Base-by-base conservation (phyloP, 2,113 vertebrate species). In the Trichechus manatus region DNA sequence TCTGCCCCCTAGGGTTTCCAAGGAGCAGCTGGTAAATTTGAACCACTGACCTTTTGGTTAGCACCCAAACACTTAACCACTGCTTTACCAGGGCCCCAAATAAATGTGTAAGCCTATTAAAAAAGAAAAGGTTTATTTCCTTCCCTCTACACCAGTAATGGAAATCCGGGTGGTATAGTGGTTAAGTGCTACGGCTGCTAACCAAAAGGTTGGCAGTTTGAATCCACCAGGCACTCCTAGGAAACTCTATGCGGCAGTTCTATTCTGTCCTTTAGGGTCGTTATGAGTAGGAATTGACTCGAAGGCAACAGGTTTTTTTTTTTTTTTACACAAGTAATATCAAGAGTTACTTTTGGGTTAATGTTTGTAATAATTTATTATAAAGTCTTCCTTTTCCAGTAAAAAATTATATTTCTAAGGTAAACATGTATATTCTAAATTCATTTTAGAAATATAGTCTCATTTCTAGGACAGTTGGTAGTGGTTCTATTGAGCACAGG, bases 351-450 rank as follows among this genome's bases (percentile, higher is more conserved):
- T 75, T 91, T 56, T 56, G 50, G n/a, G 36, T 80, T 59, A 80
- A 89, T 86, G 80, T 59, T 89, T 86, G 14, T 29, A 47, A n/a
- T 85, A 39, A 89, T 79, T 89, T 77, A 87, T 82, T 84, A 77
- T 75, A 53, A 94, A 84, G 14, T 8, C 19, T 91, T 79, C 20
- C 6, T 78, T 91, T 95, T 59, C 53, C 17, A 74, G 6, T 68
- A 66, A 85, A 56, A 64, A 80, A 61, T 63, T 44, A 4, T 23
- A 75, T 88, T 74, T 92, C 20, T 66, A 79, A 84, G 11, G 81
- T 89, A 85, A 80, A 31, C 6, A 44, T 68, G 3, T 75, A 75
- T 59, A 81, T 89, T 80, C 63, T 56, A 31, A 94, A 36, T 47
- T 79, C 29, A 92, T 53, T 95, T 82, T 84, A 78, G 42, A 79